A percentile compares a stretch with the other conserved stretches of the same genome.
These are phyloP conservation scores for Panulirus ornatus DNA, from an alignment of 1,140 invertebrate genomes.

Conservation along the genomic window DNA sequence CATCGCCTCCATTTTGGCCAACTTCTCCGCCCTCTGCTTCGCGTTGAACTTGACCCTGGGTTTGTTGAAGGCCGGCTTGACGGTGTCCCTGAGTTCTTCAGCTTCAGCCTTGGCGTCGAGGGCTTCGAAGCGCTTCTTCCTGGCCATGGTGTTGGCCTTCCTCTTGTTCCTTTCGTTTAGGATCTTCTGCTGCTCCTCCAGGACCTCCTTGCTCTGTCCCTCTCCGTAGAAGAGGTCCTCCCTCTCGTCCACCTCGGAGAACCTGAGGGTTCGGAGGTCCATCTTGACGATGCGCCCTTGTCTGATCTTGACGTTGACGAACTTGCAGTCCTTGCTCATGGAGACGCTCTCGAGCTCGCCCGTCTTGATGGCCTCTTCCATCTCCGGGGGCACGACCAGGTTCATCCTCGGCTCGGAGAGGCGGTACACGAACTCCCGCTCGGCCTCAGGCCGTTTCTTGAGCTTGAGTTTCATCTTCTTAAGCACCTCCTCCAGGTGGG, in stretches of 20 bases:
- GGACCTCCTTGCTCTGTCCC: slow-evolving; percentile 74
- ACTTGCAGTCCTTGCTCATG: slow-evolving; percentile 86
- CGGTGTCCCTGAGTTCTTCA: slow-evolving; percentile 75
- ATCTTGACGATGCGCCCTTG: slow-evolving; percentile 71
- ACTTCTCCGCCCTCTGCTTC: slow-evolving; percentile 72
- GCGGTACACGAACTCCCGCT: slow-evolving; percentile 85
- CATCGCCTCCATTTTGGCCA: slow-evolving; percentile 79
- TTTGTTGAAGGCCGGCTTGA: slow-evolving; percentile 72
- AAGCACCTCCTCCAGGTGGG: slow-evolving; percentile 72
- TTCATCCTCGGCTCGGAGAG: slow-evolving; percentile 86
- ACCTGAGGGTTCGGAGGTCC: slow-evolving; percentile 36
- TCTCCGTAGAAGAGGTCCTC: slow-evolving; percentile 77
- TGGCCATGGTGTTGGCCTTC: slow-evolving; percentile 81
- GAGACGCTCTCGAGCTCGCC: slow-evolving; percentile 88
- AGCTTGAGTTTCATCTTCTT: slow-evolving; percentile 75
- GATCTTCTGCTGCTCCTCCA: slow-evolving; percentile 76
- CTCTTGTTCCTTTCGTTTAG: slow-evolving; percentile 79
- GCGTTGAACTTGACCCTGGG: slow-evolving; percentile 75
- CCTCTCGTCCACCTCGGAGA: slow-evolving; percentile 79
- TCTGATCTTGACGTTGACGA: slow-evolving; percentile 85
- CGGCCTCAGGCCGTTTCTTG: slow-evolving; percentile 78
- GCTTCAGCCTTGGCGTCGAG: slow-evolving; percentile 79
- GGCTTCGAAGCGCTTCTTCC: slow-evolving; percentile 88
- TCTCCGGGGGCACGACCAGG: slow-evolving; percentile 85
- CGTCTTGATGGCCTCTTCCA: slow-evolving; percentile 87